Evolutionary conservation across 2,888 invertebrate genomes (phyloP).

Genomic region (Eupithecia pulchellata): DNA sequence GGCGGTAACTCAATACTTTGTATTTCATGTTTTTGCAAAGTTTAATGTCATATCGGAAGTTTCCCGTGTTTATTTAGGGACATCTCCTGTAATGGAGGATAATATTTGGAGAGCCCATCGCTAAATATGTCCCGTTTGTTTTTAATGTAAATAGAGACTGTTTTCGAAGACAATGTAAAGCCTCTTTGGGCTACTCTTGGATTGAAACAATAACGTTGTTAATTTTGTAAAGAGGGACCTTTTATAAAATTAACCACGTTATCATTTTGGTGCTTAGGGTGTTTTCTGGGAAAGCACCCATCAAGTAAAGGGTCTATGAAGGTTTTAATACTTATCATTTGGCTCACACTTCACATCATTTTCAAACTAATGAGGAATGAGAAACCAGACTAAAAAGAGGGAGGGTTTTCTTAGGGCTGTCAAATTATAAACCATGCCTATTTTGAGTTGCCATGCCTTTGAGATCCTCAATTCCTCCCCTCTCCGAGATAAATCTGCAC

Average conservation of each 20-base stretch:
- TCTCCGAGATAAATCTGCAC: neutral
- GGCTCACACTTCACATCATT: neutral
- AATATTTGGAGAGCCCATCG: constrained; percentile 69
- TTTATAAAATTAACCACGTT: no score
- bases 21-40: constrained; percentile 70
- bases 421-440: neutral
- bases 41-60: constrained; percentile 77
- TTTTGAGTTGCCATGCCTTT: neutral
- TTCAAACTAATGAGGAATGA: neutral
- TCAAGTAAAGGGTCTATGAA: neutral
- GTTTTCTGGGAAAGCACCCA: neutral
- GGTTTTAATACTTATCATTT: neutral
- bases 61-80: constrained; percentile 74
- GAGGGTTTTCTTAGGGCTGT: neutral
- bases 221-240: constrained; percentile 24
- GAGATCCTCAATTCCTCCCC: no score
- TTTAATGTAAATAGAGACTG: constrained; percentile 62
- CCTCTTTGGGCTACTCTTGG: constrained; percentile 31
- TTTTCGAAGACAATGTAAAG: constrained; percentile 39
- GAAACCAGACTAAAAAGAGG: neutral
- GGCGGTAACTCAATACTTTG: constrained; percentile 73
- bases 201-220: constrained; percentile 27
- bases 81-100: constrained; percentile 68
- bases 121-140: constrained; percentile 65
- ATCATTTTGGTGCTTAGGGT: constrained; percentile 4